A percentile compares a stretch with the other conserved stretches of the same genome.
phyloP scores from a whole-genome alignment of 2,113 vertebrate species.

The Chionodraco myersi region DNA sequence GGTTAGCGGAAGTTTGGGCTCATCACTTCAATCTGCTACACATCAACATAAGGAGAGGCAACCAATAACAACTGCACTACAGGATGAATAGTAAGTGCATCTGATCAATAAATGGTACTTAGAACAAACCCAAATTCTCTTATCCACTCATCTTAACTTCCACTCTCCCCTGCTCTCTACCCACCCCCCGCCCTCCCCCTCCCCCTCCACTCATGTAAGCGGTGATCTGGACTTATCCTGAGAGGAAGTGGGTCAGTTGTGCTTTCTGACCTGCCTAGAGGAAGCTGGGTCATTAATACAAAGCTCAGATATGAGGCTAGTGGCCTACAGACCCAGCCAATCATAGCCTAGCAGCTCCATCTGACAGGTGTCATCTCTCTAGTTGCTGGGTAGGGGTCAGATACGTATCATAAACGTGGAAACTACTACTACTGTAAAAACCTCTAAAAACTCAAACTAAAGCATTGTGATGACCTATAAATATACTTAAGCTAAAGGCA shows the following conservation, averaged over 20 bases:
- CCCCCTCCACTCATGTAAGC: conserved; percentile 12
- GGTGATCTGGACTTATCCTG: conserved; percentile 41
- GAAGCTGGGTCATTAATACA: conserved; percentile 47
- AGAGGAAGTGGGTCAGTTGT: conserved; percentile 59
- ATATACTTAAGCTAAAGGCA: too few relatives aligned
- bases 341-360: neutral
- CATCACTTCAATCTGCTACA: neutral
- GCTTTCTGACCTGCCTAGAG: conserved; percentile 31
- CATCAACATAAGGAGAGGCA: neutral
- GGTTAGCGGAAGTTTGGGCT: neutral
- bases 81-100: neutral
- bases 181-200: too few relatives aligned
- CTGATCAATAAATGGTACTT: neutral
- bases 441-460: too few relatives aligned
- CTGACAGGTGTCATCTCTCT: conserved; percentile 11
- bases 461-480: too few relatives aligned
- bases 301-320: conserved; percentile 21
- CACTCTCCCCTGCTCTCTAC: neutral
- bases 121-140: neutral
- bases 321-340: conserved; percentile 15
- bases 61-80: neutral
- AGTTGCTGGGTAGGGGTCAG: conserved; percentile 24
- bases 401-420: neutral
- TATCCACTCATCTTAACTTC: conserved; percentile 2
- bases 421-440: neutral